Conservation (phyloP, 2,888 invertebrate species). For the Romanomermis culicivorax region DNA sequence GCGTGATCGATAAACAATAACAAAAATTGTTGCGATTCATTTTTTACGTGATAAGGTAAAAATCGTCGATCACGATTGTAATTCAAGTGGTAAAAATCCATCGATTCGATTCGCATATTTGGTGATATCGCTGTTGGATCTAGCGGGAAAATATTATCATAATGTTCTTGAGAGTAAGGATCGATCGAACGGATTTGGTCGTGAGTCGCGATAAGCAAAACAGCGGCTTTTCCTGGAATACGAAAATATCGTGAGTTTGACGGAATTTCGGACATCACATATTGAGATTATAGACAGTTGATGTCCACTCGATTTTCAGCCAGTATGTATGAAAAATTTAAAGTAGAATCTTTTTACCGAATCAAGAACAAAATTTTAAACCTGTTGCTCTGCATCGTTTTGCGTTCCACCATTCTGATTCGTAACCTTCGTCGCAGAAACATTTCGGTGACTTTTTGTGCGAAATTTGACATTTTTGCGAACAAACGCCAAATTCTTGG, state of each 20-base stretch:
- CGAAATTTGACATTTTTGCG: slow-evolving; percentile 1
- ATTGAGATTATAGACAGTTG: not conserved
- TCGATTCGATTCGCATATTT: not conserved
- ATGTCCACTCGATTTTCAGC: too few species aligned
- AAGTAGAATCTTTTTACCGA: too few species aligned
- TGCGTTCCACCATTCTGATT: not conserved
- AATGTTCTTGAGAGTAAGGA: not conserved
- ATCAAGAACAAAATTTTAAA: too few species aligned
- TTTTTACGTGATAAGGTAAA: too few species aligned
- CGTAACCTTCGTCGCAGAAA: not conserved
- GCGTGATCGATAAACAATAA: not conserved
- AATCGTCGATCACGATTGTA: too few species aligned
- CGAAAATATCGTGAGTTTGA: not conserved
- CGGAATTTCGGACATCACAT: not conserved
- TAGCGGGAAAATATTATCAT: too few species aligned
- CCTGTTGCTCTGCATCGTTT: not conserved
- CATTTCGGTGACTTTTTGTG: too few species aligned
- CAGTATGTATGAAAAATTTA: too few species aligned
- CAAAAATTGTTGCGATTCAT: not conserved
- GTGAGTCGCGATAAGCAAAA: not conserved
- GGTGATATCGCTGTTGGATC: too few species aligned
- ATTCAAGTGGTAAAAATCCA: too few species aligned
- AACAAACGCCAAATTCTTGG: not conserved
- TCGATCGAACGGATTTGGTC: not conserved
- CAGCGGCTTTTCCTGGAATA: not conserved